A percentile compares a stretch with the other conserved stretches of the same genome.
Evolutionary conservation across 2,888 invertebrate genomes (phyloP).

Genomic region (Drosophila ustulata): DNA sequence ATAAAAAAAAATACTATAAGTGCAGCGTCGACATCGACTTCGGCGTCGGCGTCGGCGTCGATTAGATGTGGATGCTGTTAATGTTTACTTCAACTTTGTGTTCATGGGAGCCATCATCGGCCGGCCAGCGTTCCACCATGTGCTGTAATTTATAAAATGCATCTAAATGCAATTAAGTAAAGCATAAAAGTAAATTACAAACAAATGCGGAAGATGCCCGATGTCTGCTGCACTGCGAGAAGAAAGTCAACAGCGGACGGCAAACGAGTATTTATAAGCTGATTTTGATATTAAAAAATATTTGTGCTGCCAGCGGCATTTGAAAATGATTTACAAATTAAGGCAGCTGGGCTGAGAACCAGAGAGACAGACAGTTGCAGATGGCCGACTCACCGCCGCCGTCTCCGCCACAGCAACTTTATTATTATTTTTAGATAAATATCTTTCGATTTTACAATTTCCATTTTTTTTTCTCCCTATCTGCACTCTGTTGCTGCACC

Average conservation of each 20-base stretch:
- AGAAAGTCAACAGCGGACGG: conserved; percentile 15
- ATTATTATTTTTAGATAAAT: conserved; percentile 81
- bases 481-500: conserved; percentile 20
- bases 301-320: conserved; percentile 23
- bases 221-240: conserved; percentile 13
- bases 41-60: conserved; percentile 44
- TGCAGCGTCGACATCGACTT: conserved; percentile 56
- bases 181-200: conserved; percentile 82
- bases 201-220: conserved; percentile 74
- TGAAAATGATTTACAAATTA: conserved; percentile 73
- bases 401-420: conserved; percentile 55
- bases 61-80: conserved; percentile 39
- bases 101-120: conserved; percentile 38
- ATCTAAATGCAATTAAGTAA: conserved; percentile 82
- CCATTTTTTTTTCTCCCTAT: conserved; percentile 34
- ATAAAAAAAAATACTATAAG: conserved; percentile 63
- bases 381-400: conserved; percentile 26
- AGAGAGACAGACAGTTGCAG: conserved; percentile 44
- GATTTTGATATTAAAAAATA: conserved; percentile 67
- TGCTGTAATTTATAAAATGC: conserved; percentile 81
- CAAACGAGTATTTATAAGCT: conserved; percentile 63
- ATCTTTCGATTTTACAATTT: conserved; percentile 73
- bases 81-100: conserved; percentile 58
- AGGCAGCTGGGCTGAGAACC: conserved; percentile 60
- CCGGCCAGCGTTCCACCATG: conserved; percentile 35